These are phyloP conservation scores for Spinus pinus DNA, from an alignment of 2,797 vertebrate species.

Conservation along the genomic window DNA sequence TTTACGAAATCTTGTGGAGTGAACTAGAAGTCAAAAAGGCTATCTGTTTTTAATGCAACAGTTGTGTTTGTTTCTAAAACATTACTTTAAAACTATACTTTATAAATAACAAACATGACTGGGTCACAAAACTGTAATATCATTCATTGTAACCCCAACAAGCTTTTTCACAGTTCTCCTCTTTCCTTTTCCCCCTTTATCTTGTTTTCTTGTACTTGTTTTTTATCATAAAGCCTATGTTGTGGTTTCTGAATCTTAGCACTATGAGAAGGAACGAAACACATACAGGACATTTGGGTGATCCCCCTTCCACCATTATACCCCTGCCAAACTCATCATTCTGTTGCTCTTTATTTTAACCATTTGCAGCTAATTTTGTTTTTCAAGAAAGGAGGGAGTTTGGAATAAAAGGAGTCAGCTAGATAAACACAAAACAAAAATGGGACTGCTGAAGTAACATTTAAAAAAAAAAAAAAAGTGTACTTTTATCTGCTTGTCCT, in stretches of 20 bases:
- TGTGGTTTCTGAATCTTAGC: not conserved
- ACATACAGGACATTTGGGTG: not conserved
- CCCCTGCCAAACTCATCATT: not conserved
- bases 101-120: conserved; percentile 1
- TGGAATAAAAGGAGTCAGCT: not conserved
- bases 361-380: not conserved
- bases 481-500: not conserved
- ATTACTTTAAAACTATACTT: not conserved
- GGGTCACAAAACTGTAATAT: not conserved
- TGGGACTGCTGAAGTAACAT: not conserved
- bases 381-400: not conserved
- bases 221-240: not conserved
- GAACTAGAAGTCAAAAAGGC: not conserved
- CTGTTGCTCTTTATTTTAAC: not conserved
- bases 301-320: not conserved
- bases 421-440: not conserved
- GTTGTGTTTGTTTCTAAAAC: conserved; percentile 18
- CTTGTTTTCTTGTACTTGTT: not conserved
- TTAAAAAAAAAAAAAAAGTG: not conserved
- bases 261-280: not conserved
- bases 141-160: not conserved
- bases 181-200: not conserved
- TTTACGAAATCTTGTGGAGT: not conserved
- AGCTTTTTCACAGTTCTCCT: not conserved
- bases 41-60: not conserved